phyloP scores from a whole-genome alignment of 2,888 invertebrate genomes.

The Argyresthia goedartella region DNA sequence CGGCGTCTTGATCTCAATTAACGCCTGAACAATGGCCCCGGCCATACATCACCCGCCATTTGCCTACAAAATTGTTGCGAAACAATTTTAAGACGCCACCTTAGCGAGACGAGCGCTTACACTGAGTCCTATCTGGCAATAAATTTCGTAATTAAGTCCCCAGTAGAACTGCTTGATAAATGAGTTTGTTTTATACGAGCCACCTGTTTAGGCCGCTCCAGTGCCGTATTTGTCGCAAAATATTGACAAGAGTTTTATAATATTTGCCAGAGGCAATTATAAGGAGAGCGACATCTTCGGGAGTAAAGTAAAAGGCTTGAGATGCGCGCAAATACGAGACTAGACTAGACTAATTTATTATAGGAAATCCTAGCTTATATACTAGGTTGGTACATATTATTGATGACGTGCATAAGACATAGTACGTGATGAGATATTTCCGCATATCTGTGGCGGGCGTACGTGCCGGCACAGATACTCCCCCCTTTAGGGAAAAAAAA shows the following conservation, averaged over 20 bases:
- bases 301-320: no score
- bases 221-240: neutral
- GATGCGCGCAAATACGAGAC: no score
- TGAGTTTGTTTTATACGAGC: constrained; percentile 1
- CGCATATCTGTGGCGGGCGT: no score
- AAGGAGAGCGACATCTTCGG: no score
- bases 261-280: no score
- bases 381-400: no score
- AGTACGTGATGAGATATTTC: no score
- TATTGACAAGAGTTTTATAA: constrained; percentile 1
- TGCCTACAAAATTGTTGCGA: neutral
- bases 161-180: constrained; percentile 7
- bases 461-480: no score
- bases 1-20: neutral
- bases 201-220: constrained; percentile 3
- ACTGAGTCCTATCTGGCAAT: constrained; percentile 1
- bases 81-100: constrained; percentile 3
- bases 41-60: constrained; percentile 1
- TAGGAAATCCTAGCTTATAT: no score
- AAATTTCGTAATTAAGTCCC: constrained; percentile 10
- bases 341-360: no score
- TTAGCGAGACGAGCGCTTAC: neutral
- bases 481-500: no score
- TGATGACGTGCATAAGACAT: no score
- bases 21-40: neutral